Base-by-base conservation (phyloP, 2,797 vertebrate species). In the Enoplosus armatus region DNA sequence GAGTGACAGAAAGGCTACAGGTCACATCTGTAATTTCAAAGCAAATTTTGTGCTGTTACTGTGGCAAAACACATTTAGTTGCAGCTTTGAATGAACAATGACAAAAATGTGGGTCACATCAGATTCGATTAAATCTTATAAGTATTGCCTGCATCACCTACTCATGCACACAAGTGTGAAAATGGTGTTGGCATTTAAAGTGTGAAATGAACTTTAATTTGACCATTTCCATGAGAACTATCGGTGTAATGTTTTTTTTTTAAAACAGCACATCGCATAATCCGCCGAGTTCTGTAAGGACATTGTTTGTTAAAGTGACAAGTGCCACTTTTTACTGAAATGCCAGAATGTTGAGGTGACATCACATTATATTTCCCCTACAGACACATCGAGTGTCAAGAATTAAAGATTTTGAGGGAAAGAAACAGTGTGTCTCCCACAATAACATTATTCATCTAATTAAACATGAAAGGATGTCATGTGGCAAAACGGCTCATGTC, bases 381-480 rank as follows among this genome's bases (percentile, higher is more conserved):
- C 24, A 31, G 20, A 70, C 26, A 47, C n/a, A 26, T 0, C 8
- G 14, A 26, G 37, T 8, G 26, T 63, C 50, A 65, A 51, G 51
- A 70, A 78, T 65, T 50, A 24, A 67, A 53, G 7, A 51, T 54
- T 83, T 26, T 29, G 20, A 67, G 33, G 22, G 29, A 27, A 29
- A 33, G 45, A 59, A 81, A 59, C 27, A 10, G 59, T 50, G 55
- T 22, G 75, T 82, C 66, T 64, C 31, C 65, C 59, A 26, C 56
- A 59, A 50, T 16, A 77, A 64, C 43, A 54, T 62, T 55, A 65
- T 67, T 65, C 70, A 56, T 54, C 47, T 77, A 70, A 85, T 84
- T 66, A 64, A 82, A 80, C 67, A 63, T 75, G 80, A 87, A 72
- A 67, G 75, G 73, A 61, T 67, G 73, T 78, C 62, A 66, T 54